Evolutionary conservation across 2,113 vertebrate species (phyloP).

Genomic region (Dromas ardeola): DNA sequence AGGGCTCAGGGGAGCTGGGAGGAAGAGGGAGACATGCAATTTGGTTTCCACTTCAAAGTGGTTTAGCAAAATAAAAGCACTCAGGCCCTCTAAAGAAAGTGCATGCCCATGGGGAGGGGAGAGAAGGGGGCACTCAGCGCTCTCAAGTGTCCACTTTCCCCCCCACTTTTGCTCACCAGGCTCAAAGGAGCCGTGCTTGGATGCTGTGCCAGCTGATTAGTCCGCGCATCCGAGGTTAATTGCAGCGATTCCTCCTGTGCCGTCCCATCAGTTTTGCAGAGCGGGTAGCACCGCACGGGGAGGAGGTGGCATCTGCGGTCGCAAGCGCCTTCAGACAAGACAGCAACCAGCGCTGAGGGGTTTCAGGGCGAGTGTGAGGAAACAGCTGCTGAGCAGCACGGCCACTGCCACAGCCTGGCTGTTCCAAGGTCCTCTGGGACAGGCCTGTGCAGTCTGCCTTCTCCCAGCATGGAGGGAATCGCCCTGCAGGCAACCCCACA

Average conservation of each 20-base stretch:
- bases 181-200: background rate
- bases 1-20: background rate
- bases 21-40: conserved; percentile 17
- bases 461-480: background rate
- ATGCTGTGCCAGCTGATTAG: conserved; percentile 35
- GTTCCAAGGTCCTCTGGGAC: background rate
- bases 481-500: background rate
- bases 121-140: background rate
- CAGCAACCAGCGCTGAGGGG: background rate
- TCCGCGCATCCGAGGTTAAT: background rate
- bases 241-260: background rate
- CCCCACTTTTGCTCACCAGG: background rate
- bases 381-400: rapidly evolving
- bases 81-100: background rate
- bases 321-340: rapidly evolving
- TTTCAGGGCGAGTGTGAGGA: rapidly evolving
- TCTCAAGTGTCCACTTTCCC: background rate
- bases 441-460: no score
- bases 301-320: background rate
- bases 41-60: conserved; percentile 60
- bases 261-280: background rate
- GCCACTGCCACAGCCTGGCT: background rate
- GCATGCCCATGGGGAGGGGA: background rate
- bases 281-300: background rate
- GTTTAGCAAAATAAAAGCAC: conserved; percentile 34